Percentiles rank a stretch among this genome's conserved stretches.
phyloP scores from a whole-genome alignment of 92 coral and sea anemone genomes.

The Desmophyllum pertusum region DNA sequence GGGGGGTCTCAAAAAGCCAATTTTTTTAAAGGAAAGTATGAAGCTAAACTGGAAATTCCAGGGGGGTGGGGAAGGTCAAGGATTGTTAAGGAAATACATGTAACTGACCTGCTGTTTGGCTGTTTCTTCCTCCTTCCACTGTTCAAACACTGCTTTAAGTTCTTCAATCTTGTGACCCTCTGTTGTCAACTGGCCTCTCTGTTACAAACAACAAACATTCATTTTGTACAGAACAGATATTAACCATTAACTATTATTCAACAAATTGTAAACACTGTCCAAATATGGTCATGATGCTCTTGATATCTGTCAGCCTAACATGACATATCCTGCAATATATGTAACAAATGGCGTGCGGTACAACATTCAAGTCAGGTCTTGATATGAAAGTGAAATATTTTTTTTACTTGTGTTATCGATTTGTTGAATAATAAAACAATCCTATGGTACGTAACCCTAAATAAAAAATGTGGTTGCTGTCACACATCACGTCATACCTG shows the following conservation, averaged over 20 bases:
- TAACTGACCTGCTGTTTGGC: conserved; percentile 75
- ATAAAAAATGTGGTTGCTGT: not conserved
- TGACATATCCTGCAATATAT: too few species aligned
- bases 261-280: too few species aligned
- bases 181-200: conserved; percentile 65
- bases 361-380: too few species aligned
- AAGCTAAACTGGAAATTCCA: too few species aligned
- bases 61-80: too few species aligned
- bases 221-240: not conserved
- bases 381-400: too few species aligned
- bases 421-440: not conserved
- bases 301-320: not conserved
- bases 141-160: conserved; percentile 79
- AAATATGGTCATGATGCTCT: too few species aligned
- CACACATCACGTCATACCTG: conserved; percentile 44
- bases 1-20: too few species aligned
- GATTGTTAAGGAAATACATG: not conserved
- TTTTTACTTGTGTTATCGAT: too few species aligned
- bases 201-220: conserved; percentile 20
- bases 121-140: conserved; percentile 86
- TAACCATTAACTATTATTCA: not conserved
- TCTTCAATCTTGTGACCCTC: conserved; percentile 76
- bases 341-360: too few species aligned
- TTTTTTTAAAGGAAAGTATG: too few species aligned
- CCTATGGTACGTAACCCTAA: not conserved